A percentile compares a stretch with the other conserved stretches of the same genome.
These are phyloP conservation scores for Blastobasis lacticolella DNA, from an alignment of 2,888 invertebrate genomes.

Conservation along the genomic window DNA sequence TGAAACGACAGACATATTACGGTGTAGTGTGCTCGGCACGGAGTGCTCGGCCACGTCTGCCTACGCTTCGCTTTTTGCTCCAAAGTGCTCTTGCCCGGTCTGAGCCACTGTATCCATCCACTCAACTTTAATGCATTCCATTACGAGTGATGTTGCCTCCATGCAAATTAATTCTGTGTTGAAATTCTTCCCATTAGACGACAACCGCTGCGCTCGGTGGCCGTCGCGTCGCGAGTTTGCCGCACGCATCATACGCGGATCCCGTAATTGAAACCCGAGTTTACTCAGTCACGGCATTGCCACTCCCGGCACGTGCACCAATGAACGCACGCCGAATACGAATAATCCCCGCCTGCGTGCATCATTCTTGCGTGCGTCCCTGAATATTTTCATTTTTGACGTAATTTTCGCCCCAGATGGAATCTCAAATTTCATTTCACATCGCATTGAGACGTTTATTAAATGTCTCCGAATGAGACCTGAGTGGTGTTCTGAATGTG, in stretches of 20 bases:
- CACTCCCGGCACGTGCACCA: slow-evolving; percentile 48
- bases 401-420: slow-evolving; percentile 30
- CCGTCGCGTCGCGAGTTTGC: slow-evolving; percentile 17
- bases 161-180: slow-evolving; percentile 44
- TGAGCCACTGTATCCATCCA: slow-evolving; percentile 19
- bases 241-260: slow-evolving; percentile 28
- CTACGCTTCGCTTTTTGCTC: slow-evolving; percentile 35
- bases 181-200: slow-evolving; percentile 20
- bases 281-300: slow-evolving; percentile 52
- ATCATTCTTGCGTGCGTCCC: slow-evolving; percentile 37
- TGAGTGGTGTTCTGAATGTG: too few relatives aligned
- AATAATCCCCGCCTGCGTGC: slow-evolving; percentile 42
- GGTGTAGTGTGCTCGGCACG: slow-evolving; percentile 26
- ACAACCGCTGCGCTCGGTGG: background rate
- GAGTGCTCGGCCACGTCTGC: slow-evolving; percentile 31
- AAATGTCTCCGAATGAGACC: too few relatives aligned
- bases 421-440: slow-evolving; percentile 21
- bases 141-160: slow-evolving; percentile 41
- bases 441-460: background rate
- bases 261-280: slow-evolving; percentile 54
- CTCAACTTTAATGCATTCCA: slow-evolving; percentile 52
- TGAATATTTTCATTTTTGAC: slow-evolving; percentile 36
- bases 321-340: slow-evolving; percentile 55
- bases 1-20: slow-evolving; percentile 26
- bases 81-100: slow-evolving; percentile 36